A percentile compares a stretch with the other conserved stretches of the same genome.
Evolutionary conservation across 1,140 invertebrate genomes (phyloP).

Genomic region (Eriosoma lanigerum): DNA sequence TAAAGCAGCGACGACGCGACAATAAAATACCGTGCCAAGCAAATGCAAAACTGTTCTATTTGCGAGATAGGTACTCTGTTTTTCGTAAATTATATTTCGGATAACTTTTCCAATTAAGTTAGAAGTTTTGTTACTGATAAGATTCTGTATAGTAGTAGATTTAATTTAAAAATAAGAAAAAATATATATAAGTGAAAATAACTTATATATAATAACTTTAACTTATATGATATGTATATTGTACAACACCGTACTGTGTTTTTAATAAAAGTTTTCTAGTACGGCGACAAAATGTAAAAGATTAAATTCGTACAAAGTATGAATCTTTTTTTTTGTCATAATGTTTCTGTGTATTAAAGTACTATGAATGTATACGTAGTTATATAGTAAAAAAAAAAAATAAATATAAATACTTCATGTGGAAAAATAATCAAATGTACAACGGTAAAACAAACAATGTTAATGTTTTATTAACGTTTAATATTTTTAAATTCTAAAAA

Average conservation of each 20-base stretch:
- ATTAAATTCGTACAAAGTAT: constrained; percentile 29
- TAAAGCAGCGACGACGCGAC: background rate
- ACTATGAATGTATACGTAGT: background rate
- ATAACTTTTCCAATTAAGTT: constrained; percentile 43
- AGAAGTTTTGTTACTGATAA: constrained; percentile 33
- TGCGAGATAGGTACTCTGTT: no score
- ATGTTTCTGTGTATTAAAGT: constrained; percentile 7
- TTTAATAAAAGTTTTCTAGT: constrained; percentile 24
- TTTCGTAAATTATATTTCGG: constrained; percentile 19
- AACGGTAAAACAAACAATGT: background rate
- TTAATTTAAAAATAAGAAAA: constrained; percentile 25
- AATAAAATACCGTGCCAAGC: background rate
- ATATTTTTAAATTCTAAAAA: background rate
- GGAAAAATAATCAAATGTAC: constrained; percentile 16
- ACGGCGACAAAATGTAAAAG: background rate
- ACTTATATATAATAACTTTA: background rate
- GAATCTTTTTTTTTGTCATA: background rate
- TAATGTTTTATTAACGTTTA: background rate
- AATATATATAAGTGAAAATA: background rate
- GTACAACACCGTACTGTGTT: background rate
- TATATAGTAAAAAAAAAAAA: background rate
- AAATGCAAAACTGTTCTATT: background rate
- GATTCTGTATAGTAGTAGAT: background rate
- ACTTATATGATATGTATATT: no score
- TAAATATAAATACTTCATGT: background rate